Percentiles rank a stretch among this genome's conserved stretches.
phyloP scores from a whole-genome alignment of 2,113 vertebrate species.

The Rhegmatorhina hoffmannsi region DNA sequence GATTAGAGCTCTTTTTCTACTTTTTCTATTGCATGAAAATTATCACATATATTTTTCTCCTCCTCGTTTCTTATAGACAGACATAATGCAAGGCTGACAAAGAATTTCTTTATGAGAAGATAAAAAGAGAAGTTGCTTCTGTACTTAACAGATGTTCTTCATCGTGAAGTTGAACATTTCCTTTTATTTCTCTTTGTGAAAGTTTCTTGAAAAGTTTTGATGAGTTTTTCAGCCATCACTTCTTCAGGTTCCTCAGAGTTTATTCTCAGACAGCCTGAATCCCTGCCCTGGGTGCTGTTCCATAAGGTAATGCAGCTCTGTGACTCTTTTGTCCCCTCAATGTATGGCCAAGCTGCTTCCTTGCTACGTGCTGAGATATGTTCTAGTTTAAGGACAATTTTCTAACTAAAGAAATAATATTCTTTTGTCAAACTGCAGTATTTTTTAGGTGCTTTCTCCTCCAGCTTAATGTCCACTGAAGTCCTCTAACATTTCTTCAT shows the following conservation, averaged over 20 bases:
- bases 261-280: not conserved
- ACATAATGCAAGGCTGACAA: not conserved
- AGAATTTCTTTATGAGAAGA: not conserved
- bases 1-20: not conserved
- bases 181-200: not conserved
- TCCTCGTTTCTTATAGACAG: not conserved
- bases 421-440: slow-evolving; percentile 29
- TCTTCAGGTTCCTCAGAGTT: not conserved
- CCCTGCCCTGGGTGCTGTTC: not conserved
- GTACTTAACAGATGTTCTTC: not conserved
- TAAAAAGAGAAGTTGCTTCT: not conserved
- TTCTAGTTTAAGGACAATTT: slow-evolving; percentile 37
- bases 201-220: not conserved
- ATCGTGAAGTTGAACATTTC: not conserved
- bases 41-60: not conserved
- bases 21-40: not conserved
- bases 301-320: not conserved
- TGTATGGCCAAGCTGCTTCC: not conserved
- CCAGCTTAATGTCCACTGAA: not conserved
- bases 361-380: slow-evolving; percentile 57
- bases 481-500: not conserved
- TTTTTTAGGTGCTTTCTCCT: slow-evolving; percentile 52
- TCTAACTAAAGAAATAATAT: not conserved
- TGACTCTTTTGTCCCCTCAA: not conserved
- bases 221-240: not conserved